Conservation (phyloP, 2,888 invertebrate genomes). For the Leistus spinibarbis region DNA sequence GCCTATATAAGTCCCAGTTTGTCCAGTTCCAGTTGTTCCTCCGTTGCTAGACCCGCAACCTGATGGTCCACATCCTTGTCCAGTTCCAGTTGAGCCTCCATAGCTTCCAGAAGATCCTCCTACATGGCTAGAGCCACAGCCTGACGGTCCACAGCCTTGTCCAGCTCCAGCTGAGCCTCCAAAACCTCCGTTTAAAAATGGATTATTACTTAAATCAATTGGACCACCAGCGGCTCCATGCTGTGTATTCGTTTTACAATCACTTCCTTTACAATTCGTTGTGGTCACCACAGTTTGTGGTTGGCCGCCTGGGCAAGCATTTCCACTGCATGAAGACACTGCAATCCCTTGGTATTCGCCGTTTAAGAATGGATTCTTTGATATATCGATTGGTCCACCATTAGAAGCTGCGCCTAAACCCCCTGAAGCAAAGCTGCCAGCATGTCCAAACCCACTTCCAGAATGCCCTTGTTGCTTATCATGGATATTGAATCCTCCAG, state of each 20-base stretch:
- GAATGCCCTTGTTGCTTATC: constrained; percentile 2
- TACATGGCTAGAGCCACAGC: not conserved
- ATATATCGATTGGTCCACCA: constrained; percentile 46
- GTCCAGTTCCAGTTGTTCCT: not conserved
- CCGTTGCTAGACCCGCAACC: no score
- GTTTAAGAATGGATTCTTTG: constrained; percentile 52
- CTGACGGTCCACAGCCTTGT: not conserved
- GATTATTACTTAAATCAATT: constrained; percentile 43
- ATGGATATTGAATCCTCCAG: constrained; percentile 18
- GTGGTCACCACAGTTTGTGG: constrained; percentile 38
- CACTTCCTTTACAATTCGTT: constrained; percentile 39
- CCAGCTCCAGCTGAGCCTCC: constrained; percentile 41
- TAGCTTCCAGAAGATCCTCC: not conserved
- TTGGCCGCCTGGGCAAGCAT: constrained; percentile 45
- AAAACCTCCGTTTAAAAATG: constrained; percentile 47
- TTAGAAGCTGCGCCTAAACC: not conserved
- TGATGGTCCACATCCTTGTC: no score
- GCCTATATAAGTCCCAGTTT: not conserved
- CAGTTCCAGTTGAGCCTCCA: not conserved
- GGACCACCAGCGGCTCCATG: constrained; percentile 43
- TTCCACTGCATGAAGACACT: constrained; percentile 47
- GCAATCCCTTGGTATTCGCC: constrained; percentile 50
- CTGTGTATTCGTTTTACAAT: constrained; percentile 40
- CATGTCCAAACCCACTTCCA: not conserved
- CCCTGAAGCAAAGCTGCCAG: constrained; percentile 19